Percentiles rank a stretch among this genome's conserved stretches.
These are phyloP conservation scores for Gari tellinella DNA, from an alignment of 2,888 invertebrate species.

Conservation along the genomic window DNA sequence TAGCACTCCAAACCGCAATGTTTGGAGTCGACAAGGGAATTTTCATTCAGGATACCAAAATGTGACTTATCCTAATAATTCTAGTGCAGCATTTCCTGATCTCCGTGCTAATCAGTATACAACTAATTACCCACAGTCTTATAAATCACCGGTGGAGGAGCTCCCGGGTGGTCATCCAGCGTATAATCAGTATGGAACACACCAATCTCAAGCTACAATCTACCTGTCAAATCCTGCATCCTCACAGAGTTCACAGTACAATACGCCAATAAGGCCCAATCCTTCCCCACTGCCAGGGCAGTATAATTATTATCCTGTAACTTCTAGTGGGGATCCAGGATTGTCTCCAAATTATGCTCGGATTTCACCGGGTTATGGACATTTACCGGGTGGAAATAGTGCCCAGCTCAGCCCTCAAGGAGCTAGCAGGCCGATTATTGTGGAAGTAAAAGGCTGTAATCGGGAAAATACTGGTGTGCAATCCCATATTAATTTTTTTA, in stretches of 20 bases:
- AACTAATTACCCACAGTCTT: slow-evolving; percentile 5
- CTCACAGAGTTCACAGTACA: slow-evolving; percentile 28
- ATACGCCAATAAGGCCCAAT: slow-evolving; percentile 13
- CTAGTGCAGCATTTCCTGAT: slow-evolving; percentile 33
- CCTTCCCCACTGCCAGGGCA: slow-evolving; percentile 20
- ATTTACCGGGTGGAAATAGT: slow-evolving; percentile 18
- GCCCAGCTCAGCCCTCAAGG: slow-evolving; percentile 15
- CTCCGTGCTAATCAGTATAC: background rate
- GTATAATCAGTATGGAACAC: slow-evolving; percentile 1
- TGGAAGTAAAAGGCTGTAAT: slow-evolving; percentile 42
- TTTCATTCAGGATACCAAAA: slow-evolving; percentile 26
- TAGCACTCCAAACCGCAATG: slow-evolving; percentile 2
- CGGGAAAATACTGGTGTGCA: slow-evolving; percentile 36
- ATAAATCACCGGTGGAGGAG: slow-evolving; percentile 49
- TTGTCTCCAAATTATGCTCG: slow-evolving; percentile 15
- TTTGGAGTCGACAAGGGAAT: slow-evolving; percentile 34
- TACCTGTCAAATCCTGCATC: slow-evolving; percentile 52
- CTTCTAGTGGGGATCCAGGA: slow-evolving; percentile 8
- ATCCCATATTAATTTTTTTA: slow-evolving; percentile 59
- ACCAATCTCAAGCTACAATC: slow-evolving; percentile 61
- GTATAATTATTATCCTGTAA: background rate
- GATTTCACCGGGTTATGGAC: slow-evolving; percentile 2
- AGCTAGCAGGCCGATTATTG: slow-evolving; percentile 31
- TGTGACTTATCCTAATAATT: slow-evolving; percentile 13
- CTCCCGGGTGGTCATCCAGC: slow-evolving; percentile 6